Percentiles rank a stretch among this genome's conserved stretches.
Evolutionary conservation across 1,140 invertebrate species (phyloP).

Genomic region (Bathynomus jamesi): DNA sequence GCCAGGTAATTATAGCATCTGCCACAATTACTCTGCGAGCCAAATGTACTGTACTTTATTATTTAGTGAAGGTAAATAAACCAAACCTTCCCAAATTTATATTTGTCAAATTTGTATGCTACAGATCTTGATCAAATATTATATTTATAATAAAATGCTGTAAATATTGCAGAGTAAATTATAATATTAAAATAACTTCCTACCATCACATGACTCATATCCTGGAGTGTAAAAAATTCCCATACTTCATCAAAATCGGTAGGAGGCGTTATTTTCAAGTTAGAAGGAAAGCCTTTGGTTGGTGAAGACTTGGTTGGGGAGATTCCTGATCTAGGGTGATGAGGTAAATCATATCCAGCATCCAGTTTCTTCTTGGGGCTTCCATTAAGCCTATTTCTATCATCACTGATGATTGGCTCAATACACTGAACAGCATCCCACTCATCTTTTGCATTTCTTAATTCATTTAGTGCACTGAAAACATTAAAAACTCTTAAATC

Average conservation of each 20-base stretch:
- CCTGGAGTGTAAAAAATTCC: constrained; percentile 34
- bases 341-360: constrained; percentile 7
- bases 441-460: constrained; percentile 27
- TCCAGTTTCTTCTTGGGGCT: constrained; percentile 3
- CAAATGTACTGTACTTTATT: too few relatives aligned
- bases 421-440: constrained; percentile 33
- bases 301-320: constrained; percentile 22
- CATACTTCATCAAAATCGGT: constrained; percentile 36
- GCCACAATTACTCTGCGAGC: too few relatives aligned
- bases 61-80: too few relatives aligned
- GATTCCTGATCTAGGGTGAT: not conserved
- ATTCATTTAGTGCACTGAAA: constrained; percentile 27
- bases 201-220: constrained; percentile 37
- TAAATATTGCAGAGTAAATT: too few relatives aligned
- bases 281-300: not conserved
- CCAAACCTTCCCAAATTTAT: too few relatives aligned
- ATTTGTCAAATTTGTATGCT: too few relatives aligned
- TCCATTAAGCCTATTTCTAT: constrained; percentile 15
- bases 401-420: constrained; percentile 15
- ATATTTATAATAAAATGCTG: too few relatives aligned
- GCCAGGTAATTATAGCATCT: too few relatives aligned
- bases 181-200: too few relatives aligned
- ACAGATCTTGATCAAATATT: too few relatives aligned
- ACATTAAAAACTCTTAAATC: too few relatives aligned
- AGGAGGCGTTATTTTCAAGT: constrained; percentile 24